Conservation (phyloP, 2,113 vertebrate species). For the Ammospiza caudacuta region DNA sequence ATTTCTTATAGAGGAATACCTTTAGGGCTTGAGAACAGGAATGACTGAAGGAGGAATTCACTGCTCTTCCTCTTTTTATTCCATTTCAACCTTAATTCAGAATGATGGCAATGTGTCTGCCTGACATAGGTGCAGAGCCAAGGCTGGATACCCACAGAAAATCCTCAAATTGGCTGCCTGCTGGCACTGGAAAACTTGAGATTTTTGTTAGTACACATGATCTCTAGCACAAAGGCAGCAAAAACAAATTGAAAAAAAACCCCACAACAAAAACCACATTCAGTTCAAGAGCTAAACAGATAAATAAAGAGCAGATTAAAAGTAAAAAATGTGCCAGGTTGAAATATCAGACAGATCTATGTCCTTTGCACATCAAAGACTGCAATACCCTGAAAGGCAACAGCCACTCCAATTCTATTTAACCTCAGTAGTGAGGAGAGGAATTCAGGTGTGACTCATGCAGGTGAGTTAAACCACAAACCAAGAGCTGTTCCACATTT, state of each 20-base stretch:
- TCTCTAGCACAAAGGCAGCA: not conserved
- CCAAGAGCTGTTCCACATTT: not conserved
- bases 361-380: conserved; percentile 17
- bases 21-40: not conserved
- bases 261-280: not conserved
- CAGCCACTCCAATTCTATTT: not conserved
- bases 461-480: not conserved
- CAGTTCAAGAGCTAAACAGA: not conserved
- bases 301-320: not conserved
- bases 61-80: not conserved
- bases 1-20: not conserved
- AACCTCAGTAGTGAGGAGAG: not conserved
- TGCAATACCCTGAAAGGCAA: not conserved
- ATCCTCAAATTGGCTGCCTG: not conserved
- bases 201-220: not conserved
- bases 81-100: not conserved
- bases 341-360: not conserved
- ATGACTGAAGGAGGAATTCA: not conserved
- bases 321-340: not conserved
- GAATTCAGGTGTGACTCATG: not conserved
- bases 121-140: not conserved
- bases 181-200: not conserved
- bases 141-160: not conserved
- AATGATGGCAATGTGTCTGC: not conserved
- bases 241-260: not conserved